Base-by-base conservation (phyloP, 2,888 invertebrate species). In the Brachyopa scutellaris region DNA sequence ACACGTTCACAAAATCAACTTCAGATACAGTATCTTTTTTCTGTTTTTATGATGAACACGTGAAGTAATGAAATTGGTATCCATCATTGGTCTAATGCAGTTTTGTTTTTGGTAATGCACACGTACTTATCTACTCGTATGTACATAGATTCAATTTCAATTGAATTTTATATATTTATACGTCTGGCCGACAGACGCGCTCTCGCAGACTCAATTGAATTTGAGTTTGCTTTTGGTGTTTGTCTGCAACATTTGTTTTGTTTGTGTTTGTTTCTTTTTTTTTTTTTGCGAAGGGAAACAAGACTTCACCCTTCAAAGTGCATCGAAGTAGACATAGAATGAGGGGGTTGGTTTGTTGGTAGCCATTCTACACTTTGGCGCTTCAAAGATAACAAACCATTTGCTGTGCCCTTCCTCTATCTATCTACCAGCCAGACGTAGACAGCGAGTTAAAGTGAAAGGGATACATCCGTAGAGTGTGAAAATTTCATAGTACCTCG, bases 341-440 rank as follows among this genome's bases (percentile, higher is more conserved):
- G 36, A 19, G 13, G 23, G 51, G 9, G 42, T 15, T 55, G 42
- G 53, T 9, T 9, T 8, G 26, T 17, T 21, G 36, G 31, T 49
- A 13, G 55, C 42, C 15, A 15, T 40, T 38, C 45, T 47, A 11
- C 17, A 36, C n/a, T 15, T 45, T 69, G 74, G 26, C 36, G 42
- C 45, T 76, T 38, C 9, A 77, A 77, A 61, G 61, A 76, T 76
- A 76, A 77, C 76, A 77, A 77, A 53, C 76, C 76, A 23, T 45
- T 33, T 17, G 23, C 17, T 38, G 40, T 11, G 21, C 38, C 31
- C 4, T 3, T 6, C 26, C 3, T 5, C 26, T 6, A 3, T 6
- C 26, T 5, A 26, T 6, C 26, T 23, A 36, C 8, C 26, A 53
- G 15, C 8, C 42, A 42, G 19, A 40, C 26, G 9, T 51, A 76